Percentiles rank a stretch among this genome's conserved stretches.
phyloP scores from a whole-genome alignment of 2,888 invertebrate genomes.

The Charanyca ferruginea region DNA sequence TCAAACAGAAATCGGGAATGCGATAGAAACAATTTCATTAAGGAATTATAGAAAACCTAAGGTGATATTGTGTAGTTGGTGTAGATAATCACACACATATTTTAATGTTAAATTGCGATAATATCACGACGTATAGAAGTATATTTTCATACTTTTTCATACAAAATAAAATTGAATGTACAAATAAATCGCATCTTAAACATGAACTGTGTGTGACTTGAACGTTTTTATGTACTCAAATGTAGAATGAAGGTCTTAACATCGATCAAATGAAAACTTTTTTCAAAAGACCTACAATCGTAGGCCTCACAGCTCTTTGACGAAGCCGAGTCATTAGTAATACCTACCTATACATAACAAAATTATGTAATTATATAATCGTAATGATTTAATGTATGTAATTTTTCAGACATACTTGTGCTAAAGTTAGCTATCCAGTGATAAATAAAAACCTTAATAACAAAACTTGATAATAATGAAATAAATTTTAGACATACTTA shows the following conservation, averaged over 20 bases:
- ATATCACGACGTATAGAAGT: slow-evolving; percentile 43
- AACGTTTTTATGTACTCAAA: slow-evolving; percentile 1
- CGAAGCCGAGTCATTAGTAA: slow-evolving; percentile 65
- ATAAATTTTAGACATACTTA: slow-evolving; percentile 31
- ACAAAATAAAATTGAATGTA: slow-evolving; percentile 55
- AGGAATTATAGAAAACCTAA: slow-evolving; percentile 7
- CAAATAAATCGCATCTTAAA: slow-evolving; percentile 53
- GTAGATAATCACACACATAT: slow-evolving; percentile 39
- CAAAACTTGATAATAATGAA: slow-evolving; percentile 25
- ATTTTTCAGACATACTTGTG: slow-evolving; percentile 44
- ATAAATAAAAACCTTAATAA: slow-evolving; percentile 29
- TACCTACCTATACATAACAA: slow-evolving; percentile 58
- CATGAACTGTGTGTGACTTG: slow-evolving; percentile 20
- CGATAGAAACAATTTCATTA: slow-evolving; percentile 56
- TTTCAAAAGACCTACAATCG: slow-evolving; percentile 10
- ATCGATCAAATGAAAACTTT: slow-evolving; percentile 7
- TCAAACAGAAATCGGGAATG: slow-evolving; percentile 65
- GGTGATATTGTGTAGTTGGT: slow-evolving; percentile 17
- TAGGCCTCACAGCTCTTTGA: slow-evolving; percentile 61
- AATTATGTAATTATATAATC: slow-evolving; percentile 60
- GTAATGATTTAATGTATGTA: slow-evolving; percentile 57
- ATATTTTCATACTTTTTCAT: slow-evolving; percentile 65
- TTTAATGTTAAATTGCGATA: slow-evolving; percentile 42
- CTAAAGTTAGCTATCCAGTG: slow-evolving; percentile 41
- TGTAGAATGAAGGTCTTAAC: slow-evolving; percentile 6